These are phyloP conservation scores for Digitonthophagus gazella DNA, from an alignment of 2,888 invertebrate species.

Conservation along the genomic window DNA sequence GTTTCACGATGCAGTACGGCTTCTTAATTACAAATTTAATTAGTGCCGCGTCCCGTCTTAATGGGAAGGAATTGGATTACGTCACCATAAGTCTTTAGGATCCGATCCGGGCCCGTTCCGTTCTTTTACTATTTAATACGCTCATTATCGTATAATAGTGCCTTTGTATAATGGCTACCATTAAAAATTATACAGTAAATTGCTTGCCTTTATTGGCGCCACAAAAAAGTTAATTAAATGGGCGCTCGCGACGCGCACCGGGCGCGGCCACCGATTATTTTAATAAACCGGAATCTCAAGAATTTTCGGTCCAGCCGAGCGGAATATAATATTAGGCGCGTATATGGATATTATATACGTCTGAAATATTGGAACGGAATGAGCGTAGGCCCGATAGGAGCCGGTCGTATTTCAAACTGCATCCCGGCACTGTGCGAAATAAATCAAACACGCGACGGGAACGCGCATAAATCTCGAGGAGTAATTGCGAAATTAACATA, in stretches of 20 bases:
- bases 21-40: slow-evolving; percentile 27
- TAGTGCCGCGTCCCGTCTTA: slow-evolving; percentile 25
- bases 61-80: slow-evolving; percentile 24
- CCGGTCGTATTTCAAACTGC: slow-evolving; percentile 1
- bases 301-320: too few species aligned
- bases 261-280: not conserved
- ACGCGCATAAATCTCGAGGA: slow-evolving; percentile 31
- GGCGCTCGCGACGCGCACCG: not conserved
- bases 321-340: too few species aligned
- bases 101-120: not conserved
- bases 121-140: not conserved
- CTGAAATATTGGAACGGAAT: too few species aligned
- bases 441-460: slow-evolving; percentile 7
- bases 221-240: not conserved
- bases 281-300: not conserved
- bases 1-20: slow-evolving; percentile 21
- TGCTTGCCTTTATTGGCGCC: not conserved
- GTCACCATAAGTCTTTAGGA: not conserved
- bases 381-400: not conserved
- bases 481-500: slow-evolving; percentile 34
- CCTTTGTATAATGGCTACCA: not conserved
- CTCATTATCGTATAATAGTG: not conserved
- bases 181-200: not conserved
- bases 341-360: too few species aligned
- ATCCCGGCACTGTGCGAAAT: not conserved